Conservation (phyloP, 2,113 vertebrate genomes). For the Chionomys nivalis region DNA sequence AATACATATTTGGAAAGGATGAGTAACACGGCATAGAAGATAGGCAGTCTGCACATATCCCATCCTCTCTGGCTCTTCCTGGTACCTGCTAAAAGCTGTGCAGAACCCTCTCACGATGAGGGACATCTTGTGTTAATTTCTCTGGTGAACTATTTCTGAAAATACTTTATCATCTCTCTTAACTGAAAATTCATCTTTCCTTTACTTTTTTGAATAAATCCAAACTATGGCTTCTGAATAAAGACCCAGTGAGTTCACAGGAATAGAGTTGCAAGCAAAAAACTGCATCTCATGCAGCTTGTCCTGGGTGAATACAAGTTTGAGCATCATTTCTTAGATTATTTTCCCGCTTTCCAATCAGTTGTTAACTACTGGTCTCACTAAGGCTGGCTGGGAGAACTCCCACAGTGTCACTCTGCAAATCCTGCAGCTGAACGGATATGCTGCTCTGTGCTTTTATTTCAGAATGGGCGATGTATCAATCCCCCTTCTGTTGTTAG, state of each 20-base stretch:
- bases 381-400: neutral
- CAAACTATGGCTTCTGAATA: neutral
- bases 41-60: neutral
- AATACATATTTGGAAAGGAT: neutral
- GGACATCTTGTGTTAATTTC: neutral
- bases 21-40: neutral
- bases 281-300: neutral
- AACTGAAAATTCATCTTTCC: conserved; percentile 12
- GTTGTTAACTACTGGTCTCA: neutral
- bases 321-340: neutral
- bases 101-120: neutral
- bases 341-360: neutral
- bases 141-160: neutral
- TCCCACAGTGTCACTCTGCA: neutral
- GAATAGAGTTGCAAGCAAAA: neutral
- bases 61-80: neutral
- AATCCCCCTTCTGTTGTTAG: neutral
- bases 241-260: neutral
- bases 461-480: neutral
- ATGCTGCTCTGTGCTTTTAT: neutral
- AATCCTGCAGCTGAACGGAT: neutral
- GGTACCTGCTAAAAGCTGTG: neutral
- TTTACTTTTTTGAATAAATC: neutral
- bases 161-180: neutral
- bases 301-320: neutral